Base-by-base conservation (phyloP, 2,113 vertebrate species). In the Kryptolebias marmoratus region DNA sequence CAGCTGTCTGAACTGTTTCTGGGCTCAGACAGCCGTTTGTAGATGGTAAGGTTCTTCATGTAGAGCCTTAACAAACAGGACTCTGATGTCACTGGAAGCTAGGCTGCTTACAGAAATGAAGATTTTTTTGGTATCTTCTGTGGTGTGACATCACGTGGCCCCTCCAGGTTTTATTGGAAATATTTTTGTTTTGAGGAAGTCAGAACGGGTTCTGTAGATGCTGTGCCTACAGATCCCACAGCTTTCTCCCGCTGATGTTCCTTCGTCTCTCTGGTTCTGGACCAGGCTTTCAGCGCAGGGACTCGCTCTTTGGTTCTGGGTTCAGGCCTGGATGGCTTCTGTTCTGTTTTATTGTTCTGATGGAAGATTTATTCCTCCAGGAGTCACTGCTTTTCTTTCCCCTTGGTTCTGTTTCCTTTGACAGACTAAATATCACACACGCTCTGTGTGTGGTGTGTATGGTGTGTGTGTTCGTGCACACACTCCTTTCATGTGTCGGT, bases 311-410 rank as follows among this genome's bases (percentile, higher is more conserved):
- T 15, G 1, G 13, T 30, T 42, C 18, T 42, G 16, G 56, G 16
- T 60, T 60, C 18, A 72, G 52, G 28, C 18, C 52, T 36, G 60
- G 27, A 57, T 56, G 52, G 1, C 5, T 63, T 63, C 59, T 64
- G 27, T 50, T 64, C 22, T 49, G 39, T 62, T 44, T 5, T 18
- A 0, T 44, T 47, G 1, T 48, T 50, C 9, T 73, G 11, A 1
- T 59, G 30, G 54, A 50, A 31, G 60, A 49, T 22, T 11, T 58
- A 42, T 63, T 66, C 53, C 62, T 61, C 28, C 10, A 9, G 14
- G 18, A 68, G 45, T 53, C 68, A 67, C 84, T 83, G 32, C 32
- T 36, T 7, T 79, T 79, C 56, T 86, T 68, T 45, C 47, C 58
- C 73, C 59, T 47, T 58, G 65, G 71, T 76, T 61, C 27, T 56